phyloP scores from a whole-genome alignment of 2,113 vertebrate genomes.

The Hippocampus abdominalis region DNA sequence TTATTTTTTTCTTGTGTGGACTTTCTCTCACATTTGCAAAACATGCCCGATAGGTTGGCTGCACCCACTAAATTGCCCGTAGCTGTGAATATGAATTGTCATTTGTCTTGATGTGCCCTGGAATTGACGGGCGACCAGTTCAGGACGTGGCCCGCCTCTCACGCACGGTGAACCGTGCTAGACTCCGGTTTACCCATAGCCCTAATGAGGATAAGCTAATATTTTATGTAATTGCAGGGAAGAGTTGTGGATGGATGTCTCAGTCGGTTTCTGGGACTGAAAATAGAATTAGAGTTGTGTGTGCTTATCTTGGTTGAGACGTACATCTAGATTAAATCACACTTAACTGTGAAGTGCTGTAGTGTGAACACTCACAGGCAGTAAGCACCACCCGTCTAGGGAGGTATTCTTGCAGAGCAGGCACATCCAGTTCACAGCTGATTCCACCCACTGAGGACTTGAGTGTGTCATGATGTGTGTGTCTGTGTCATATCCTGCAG shows the following conservation, averaged over 20 bases:
- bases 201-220: neutral
- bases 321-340: conserved; percentile 16
- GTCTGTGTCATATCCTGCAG: conserved; percentile 21
- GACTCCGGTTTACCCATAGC: neutral
- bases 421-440: conserved; percentile 58
- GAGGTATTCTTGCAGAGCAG: conserved; percentile 58
- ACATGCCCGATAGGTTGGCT: no score
- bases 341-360: conserved; percentile 16
- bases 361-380: conserved; percentile 16
- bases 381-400: conserved; percentile 34
- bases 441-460: conserved; percentile 50
- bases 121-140: no score
- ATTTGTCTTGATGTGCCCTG: no score
- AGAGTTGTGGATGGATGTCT: neutral
- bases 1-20: neutral
- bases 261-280: neutral
- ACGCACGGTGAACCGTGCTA: no score
- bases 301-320: neutral
- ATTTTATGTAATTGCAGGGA: no score
- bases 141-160: no score
- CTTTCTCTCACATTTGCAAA: no score
- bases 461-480: conserved; percentile 38
- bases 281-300: neutral
- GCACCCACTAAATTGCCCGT: no score
- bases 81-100: no score